These are phyloP conservation scores for Ia io DNA, from an alignment of 2,113 vertebrate genomes.

Conservation along the genomic window DNA sequence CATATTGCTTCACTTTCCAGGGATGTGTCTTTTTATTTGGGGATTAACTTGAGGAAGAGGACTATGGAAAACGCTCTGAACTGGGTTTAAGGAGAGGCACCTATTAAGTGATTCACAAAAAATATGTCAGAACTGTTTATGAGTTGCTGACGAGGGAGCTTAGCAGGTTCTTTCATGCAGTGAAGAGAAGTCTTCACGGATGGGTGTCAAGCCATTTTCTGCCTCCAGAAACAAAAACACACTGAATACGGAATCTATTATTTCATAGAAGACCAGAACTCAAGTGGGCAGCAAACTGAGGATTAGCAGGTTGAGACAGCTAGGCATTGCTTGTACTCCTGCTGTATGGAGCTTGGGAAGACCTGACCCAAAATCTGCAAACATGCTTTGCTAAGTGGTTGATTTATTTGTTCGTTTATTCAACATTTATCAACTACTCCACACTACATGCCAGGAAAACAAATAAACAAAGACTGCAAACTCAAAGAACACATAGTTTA, in stretches of 20 bases:
- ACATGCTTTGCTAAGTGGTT: not conserved
- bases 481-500: not conserved
- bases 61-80: not conserved
- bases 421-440: not conserved
- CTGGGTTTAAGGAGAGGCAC: not conserved
- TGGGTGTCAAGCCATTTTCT: not conserved
- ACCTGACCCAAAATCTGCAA: not conserved
- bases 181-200: not conserved
- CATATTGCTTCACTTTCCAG: not conserved
- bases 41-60: not conserved
- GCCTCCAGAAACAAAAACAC: not conserved
- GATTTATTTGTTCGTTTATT: not conserved
- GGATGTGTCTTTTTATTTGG: not conserved
- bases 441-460: not conserved
- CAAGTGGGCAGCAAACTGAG: not conserved
- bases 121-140: not conserved
- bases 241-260: not conserved
- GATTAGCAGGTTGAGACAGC: not conserved
- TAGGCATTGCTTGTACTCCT: not conserved
- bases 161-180: not conserved
- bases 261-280: not conserved
- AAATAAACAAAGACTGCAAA: not conserved
- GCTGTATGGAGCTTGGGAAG: not conserved
- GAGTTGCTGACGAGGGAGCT: not conserved
- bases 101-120: constrained; percentile 6